Conservation (phyloP, 1,140 invertebrate species). For the Ceratosolen fusciceps region DNA sequence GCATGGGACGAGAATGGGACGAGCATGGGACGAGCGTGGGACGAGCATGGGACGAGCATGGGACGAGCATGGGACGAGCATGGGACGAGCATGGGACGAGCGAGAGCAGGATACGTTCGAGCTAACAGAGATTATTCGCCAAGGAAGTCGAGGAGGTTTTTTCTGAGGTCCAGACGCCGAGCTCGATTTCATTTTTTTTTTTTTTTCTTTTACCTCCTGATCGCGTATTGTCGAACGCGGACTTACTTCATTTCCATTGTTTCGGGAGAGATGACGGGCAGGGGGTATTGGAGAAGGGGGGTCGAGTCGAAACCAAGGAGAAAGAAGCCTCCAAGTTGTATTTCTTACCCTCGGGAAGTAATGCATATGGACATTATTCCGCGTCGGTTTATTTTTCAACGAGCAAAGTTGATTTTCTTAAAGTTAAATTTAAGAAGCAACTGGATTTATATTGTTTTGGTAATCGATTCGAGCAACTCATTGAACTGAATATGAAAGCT, state of each 20-base stretch:
- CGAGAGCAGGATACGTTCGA: neutral
- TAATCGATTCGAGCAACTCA: neutral
- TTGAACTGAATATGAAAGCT: neutral
- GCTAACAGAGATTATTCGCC: neutral
- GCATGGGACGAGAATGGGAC: too few species aligned
- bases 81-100: too few species aligned
- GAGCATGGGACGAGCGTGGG: too few species aligned
- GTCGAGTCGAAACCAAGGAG: too few species aligned
- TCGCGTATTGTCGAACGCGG: neutral
- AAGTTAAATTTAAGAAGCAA: neutral
- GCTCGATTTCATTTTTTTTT: neutral
- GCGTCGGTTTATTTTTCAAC: neutral
- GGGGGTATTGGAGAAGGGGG: too few species aligned
- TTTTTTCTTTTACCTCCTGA: too few species aligned
- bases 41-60: too few species aligned
- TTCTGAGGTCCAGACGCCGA: neutral
- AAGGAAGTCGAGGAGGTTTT: constrained; percentile 4
- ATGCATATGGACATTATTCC: constrained; percentile 10
- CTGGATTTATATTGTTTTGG: neutral
- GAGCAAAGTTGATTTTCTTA: neutral
- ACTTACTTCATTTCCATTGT: constrained; percentile 20
- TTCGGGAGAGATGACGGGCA: too few species aligned
- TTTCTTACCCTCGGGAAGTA: neutral
- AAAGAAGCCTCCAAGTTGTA: neutral
- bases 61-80: too few species aligned